Evolutionary conservation across 2,113 vertebrate genomes (phyloP).

Genomic region (Clarias macrocephalus): DNA sequence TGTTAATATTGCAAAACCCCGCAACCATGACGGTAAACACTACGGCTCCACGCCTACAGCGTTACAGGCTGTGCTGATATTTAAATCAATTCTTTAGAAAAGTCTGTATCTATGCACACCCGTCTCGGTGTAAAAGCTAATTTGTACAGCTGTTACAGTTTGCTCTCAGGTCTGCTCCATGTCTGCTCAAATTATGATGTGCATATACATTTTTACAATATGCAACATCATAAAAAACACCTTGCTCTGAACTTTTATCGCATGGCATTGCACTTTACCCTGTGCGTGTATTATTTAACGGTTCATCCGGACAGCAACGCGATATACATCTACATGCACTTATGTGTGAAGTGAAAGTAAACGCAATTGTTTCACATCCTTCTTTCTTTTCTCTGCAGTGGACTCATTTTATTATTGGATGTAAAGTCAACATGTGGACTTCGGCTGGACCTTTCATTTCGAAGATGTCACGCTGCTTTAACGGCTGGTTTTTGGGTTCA

Average conservation of each 20-base stretch:
- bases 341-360: background rate
- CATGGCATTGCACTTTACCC: background rate
- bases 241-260: background rate
- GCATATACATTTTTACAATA: no score
- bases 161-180: background rate
- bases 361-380: background rate
- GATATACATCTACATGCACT: background rate
- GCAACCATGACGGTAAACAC: no score
- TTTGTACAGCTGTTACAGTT: no score
- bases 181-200: background rate
- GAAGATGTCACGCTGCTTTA: background rate
- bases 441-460: background rate
- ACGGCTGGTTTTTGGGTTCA: background rate
- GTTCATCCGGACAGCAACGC: background rate
- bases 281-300: background rate
- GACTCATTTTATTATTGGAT: no score
- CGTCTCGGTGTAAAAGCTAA: no score
- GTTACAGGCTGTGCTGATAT: no score
- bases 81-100: no score
- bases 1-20: no score
- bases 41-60: no score
- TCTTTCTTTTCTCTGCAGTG: background rate
- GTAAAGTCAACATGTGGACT: background rate
- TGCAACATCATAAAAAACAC: background rate
- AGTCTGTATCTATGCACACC: no score